Conservation (phyloP, 1,140 invertebrate genomes). For the Trachelipus rathkii region DNA sequence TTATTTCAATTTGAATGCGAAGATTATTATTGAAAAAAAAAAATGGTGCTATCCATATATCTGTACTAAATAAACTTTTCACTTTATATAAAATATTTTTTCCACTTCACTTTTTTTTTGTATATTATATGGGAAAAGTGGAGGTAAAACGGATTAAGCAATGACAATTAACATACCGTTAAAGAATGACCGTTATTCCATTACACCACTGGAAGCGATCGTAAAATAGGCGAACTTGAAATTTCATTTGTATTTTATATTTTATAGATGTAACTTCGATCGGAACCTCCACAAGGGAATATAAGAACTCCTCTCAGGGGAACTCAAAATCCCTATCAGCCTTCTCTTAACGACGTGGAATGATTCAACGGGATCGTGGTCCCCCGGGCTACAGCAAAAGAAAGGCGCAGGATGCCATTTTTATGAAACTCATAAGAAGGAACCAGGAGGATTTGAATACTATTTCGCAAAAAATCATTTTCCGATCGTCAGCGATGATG, state of each 20-base stretch:
- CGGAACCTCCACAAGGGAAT: neutral
- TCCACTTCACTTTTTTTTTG: no score
- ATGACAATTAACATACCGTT: neutral
- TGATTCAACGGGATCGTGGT: neutral
- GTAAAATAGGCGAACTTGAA: neutral
- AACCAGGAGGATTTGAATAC: neutral
- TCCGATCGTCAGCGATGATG: neutral
- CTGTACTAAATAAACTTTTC: no score
- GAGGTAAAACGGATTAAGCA: no score
- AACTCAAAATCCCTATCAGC: neutral
- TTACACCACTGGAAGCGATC: neutral
- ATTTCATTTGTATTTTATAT: neutral
- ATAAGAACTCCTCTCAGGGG: neutral
- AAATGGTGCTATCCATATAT: no score
- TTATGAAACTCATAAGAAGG: neutral
- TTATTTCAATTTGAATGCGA: no score
- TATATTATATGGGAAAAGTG: no score
- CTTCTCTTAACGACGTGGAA: neutral
- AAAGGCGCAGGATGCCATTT: neutral
- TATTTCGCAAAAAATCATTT: neutral
- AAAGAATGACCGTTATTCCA: neutral
- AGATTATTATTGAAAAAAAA: no score
- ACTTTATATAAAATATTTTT: no score
- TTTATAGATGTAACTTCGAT: constrained; percentile 11
- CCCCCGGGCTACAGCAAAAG: neutral